Conservation (phyloP, 2,797 vertebrate genomes). For the Sebastes oblongus region DNA sequence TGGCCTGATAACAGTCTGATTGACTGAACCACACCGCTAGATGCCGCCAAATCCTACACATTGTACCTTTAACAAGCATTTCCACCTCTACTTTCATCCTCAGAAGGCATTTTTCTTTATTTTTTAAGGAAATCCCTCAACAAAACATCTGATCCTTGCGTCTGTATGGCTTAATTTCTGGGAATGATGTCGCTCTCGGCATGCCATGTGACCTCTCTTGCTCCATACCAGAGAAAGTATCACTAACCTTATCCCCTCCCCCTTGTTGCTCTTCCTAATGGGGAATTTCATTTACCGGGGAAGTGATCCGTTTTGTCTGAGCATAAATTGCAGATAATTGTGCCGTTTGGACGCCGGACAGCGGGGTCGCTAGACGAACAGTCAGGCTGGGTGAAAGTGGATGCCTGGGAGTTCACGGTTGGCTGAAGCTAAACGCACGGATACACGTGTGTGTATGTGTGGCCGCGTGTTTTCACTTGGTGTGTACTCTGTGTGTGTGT, state of each 20-base stretch:
- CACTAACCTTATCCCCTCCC: constrained; percentile 54
- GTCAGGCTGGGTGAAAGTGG: constrained; percentile 65
- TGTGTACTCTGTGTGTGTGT: constrained; percentile 17
- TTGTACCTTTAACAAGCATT: constrained; percentile 1
- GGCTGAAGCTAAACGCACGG: constrained; percentile 49
- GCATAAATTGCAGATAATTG: constrained; percentile 78
- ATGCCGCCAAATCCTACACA: no score
- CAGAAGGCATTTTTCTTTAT: not conserved
- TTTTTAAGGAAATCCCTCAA: constrained; percentile 13
- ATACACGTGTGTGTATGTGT: constrained; percentile 28
- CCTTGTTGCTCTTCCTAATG: constrained; percentile 68
- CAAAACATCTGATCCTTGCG: constrained; percentile 36
- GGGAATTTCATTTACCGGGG: constrained; percentile 70
- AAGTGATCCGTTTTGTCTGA: constrained; percentile 71
- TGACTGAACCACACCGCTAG: no score
- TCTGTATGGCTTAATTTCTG: constrained; percentile 33
- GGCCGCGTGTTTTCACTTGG: constrained; percentile 23
- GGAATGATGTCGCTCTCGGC: constrained; percentile 4
- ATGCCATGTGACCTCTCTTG: constrained; percentile 1
- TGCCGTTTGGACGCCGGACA: constrained; percentile 62
- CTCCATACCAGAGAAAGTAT: constrained; percentile 47
- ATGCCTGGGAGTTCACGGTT: constrained; percentile 70
- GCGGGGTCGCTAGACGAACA: constrained; percentile 51
- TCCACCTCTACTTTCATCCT: not conserved
- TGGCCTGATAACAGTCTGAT: no score